phyloP scores from a whole-genome alignment of 1,140 invertebrate species.

The Popillia japonica region DNA sequence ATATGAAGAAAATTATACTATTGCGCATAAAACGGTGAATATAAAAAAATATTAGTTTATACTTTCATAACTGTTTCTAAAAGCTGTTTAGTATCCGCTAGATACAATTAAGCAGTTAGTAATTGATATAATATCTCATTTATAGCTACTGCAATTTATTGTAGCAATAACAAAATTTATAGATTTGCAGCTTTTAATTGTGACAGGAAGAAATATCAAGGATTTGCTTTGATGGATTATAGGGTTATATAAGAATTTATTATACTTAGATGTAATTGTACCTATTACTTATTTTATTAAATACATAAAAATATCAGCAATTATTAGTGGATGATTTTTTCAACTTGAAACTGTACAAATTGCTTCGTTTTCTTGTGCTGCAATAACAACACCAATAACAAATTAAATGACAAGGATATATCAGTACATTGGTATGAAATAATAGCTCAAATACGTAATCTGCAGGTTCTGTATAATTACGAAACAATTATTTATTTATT shows the following conservation, averaged over 20 bases:
- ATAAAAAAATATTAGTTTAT: too few relatives aligned
- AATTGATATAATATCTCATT: too few relatives aligned
- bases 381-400: not conserved
- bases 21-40: too few relatives aligned
- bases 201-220: not conserved
- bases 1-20: too few relatives aligned
- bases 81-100: too few relatives aligned
- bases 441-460: not conserved
- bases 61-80: too few relatives aligned
- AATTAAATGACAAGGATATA: not conserved
- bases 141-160: too few relatives aligned
- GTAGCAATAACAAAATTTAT: too few relatives aligned
- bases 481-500: not conserved
- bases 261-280: not conserved
- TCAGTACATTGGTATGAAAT: not conserved
- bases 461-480: not conserved
- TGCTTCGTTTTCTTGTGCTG: not conserved
- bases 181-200: too few relatives aligned
- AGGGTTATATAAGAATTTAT: not conserved
- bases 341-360: not conserved
- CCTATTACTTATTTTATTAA: not conserved
- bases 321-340: not conserved
- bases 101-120: too few relatives aligned
- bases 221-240: not conserved
- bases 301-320: slow-evolving; percentile 8